Conservation (phyloP, 2,888 invertebrate genomes). For the Desoria tigrina region DNA sequence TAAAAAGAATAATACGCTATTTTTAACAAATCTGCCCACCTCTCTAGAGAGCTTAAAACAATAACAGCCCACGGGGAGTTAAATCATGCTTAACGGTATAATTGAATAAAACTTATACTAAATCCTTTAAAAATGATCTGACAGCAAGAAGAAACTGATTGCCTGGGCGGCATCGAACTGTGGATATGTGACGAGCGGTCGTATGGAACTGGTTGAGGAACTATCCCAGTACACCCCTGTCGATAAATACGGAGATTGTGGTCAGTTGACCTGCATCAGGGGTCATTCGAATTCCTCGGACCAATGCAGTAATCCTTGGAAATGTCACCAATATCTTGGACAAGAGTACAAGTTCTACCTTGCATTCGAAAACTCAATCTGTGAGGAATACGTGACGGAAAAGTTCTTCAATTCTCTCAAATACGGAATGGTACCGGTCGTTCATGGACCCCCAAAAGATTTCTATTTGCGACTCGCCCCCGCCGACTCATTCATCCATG, state of each 20-base stretch:
- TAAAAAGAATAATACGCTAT: too few relatives aligned
- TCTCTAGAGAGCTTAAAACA: too few relatives aligned
- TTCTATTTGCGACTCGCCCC: constrained; percentile 52
- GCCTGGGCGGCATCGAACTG: constrained; percentile 54
- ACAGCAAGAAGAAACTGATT: constrained; percentile 39
- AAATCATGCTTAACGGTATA: too few relatives aligned
- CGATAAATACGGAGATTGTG: constrained; percentile 53
- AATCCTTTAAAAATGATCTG: background rate
- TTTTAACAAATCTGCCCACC: too few relatives aligned
- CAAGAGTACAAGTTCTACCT: constrained; percentile 54
- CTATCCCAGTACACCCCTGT: constrained; percentile 47
- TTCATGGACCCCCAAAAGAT: constrained; percentile 53
- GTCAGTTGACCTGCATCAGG: constrained; percentile 38
- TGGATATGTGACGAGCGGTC: constrained; percentile 34
- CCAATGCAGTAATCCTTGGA: constrained; percentile 38
- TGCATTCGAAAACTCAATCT: constrained; percentile 54
- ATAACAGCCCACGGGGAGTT: too few relatives aligned
- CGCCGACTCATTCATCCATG: constrained; percentile 55
- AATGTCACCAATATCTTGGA: constrained; percentile 42
- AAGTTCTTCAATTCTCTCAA: constrained; percentile 51
- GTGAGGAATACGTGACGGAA: constrained; percentile 54
- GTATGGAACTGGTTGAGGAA: constrained; percentile 46
- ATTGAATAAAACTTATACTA: too few relatives aligned
- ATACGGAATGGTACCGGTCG: constrained; percentile 53
- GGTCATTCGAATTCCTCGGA: constrained; percentile 24